A percentile compares a stretch with the other conserved stretches of the same genome.
Conservation (phyloP, 2,113 vertebrate genomes). For the Podarcis muralis region DNA sequence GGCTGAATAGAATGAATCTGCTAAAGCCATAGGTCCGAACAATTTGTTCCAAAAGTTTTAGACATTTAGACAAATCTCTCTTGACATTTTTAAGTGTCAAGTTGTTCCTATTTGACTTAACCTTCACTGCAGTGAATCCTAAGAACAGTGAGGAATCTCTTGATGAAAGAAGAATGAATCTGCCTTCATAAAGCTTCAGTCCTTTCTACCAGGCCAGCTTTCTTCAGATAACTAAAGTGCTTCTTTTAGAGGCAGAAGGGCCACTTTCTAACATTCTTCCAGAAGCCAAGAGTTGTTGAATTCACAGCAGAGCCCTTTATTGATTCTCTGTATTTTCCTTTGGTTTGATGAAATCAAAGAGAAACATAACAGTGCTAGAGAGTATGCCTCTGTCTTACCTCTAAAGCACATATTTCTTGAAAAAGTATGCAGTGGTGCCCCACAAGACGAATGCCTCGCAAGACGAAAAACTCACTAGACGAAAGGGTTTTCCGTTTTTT, state of each 20-base stretch:
- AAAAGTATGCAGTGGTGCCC: too few relatives aligned
- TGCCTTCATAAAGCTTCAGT: background rate
- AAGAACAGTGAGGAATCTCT: background rate
- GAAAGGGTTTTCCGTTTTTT: too few relatives aligned
- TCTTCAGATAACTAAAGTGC: background rate
- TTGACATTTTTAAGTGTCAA: background rate
- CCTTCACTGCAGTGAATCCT: background rate
- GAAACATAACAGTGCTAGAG: background rate
- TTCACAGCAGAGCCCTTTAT: background rate
- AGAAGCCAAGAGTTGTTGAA: background rate
- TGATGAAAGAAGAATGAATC: too few relatives aligned
- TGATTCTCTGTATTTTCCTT: background rate
- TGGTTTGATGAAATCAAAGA: background rate
- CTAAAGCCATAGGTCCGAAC: background rate
- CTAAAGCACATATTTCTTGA: background rate
- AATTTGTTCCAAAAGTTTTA: background rate
- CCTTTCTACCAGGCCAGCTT: background rate
- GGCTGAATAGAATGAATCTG: background rate
- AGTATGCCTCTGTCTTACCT: background rate
- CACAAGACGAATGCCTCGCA: too few relatives aligned
- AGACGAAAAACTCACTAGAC: too few relatives aligned
- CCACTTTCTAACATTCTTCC: background rate
- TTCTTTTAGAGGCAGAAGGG: background rate
- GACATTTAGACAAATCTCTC: background rate
- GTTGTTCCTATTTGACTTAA: background rate